These are phyloP conservation scores for Lissocephala sabroskyi DNA, from an alignment of 2,888 invertebrate genomes.

Conservation along the genomic window DNA sequence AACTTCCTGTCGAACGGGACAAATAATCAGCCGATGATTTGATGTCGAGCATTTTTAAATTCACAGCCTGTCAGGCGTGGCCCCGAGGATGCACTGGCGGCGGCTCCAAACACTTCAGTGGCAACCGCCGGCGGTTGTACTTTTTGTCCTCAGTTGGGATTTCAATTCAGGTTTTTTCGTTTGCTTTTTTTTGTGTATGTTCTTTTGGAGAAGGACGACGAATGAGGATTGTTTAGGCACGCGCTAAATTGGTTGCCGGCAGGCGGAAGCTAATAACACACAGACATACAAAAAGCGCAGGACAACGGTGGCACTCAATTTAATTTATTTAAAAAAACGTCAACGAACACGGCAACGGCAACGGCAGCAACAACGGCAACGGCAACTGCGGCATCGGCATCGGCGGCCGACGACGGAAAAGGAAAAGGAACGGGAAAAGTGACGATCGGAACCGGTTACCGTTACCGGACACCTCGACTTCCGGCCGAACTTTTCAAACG, in stretches of 20 bases:
- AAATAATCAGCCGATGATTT: conserved; percentile 94
- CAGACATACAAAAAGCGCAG: conserved; percentile 13
- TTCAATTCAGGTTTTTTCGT: conserved; percentile 13
- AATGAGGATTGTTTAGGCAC: conserved; percentile 20
- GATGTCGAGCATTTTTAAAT: conserved; percentile 92
- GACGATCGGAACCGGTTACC: conserved; percentile 74
- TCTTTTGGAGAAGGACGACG: not conserved
- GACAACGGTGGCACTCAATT: conserved; percentile 27
- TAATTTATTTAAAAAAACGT: conserved; percentile 43
- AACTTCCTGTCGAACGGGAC: conserved; percentile 87
- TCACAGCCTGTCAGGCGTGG: no score
- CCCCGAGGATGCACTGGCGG: conserved; percentile 25
- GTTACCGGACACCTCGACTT: conserved; percentile 74
- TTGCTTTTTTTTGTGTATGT: conserved; percentile 1
- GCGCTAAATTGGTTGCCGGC: conserved; percentile 45
- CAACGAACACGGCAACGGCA: conserved; percentile 5
- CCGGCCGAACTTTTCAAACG: conserved; percentile 70
- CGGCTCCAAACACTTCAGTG: conserved; percentile 15
- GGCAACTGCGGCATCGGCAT: conserved; percentile 6
- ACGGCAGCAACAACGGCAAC: conserved; percentile 11
- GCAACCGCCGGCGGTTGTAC: conserved; percentile 55
- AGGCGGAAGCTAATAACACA: conserved; percentile 57
- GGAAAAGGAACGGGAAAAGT: conserved; percentile 74
- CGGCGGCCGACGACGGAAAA: conserved; percentile 57
- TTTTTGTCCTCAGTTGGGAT: conserved; percentile 9